These are phyloP conservation scores for Pomatostomus ruficeps DNA, from an alignment of 2,113 vertebrate genomes.

Conservation along the genomic window DNA sequence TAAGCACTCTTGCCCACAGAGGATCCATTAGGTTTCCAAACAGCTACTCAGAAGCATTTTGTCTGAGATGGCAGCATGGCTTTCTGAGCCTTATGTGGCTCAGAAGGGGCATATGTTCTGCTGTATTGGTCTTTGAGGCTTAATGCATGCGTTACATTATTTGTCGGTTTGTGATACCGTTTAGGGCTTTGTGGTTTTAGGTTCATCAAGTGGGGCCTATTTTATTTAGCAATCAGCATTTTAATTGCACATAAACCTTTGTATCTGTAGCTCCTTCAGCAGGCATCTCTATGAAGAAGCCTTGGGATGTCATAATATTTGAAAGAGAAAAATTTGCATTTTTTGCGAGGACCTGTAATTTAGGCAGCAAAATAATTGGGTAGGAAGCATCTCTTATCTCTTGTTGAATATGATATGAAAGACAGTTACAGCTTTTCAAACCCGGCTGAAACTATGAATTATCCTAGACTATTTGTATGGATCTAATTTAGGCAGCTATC, in stretches of 20 bases:
- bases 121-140: neutral
- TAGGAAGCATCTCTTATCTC: slow-evolving; percentile 5
- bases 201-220: neutral
- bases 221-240: neutral
- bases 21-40: neutral
- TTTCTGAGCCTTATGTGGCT: neutral
- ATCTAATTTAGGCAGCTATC: slow-evolving; percentile 20
- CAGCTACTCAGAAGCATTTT: neutral
- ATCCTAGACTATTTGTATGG: neutral
- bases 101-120: neutral
- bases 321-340: neutral
- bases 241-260: neutral
- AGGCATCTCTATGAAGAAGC: neutral
- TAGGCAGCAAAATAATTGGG: slow-evolving; percentile 24
- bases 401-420: slow-evolving; percentile 17
- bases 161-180: neutral
- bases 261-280: neutral
- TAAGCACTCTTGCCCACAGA: neutral
- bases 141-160: neutral
- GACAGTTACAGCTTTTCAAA: slow-evolving; percentile 45
- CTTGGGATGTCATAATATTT: slow-evolving; percentile 39
- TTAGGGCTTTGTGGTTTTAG: neutral
- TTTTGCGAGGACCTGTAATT: slow-evolving; percentile 34
- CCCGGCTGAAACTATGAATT: slow-evolving; percentile 23
- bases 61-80: neutral